Base-by-base conservation (phyloP, 1,140 invertebrate genomes). In the Pachypeltis micranthus region DNA sequence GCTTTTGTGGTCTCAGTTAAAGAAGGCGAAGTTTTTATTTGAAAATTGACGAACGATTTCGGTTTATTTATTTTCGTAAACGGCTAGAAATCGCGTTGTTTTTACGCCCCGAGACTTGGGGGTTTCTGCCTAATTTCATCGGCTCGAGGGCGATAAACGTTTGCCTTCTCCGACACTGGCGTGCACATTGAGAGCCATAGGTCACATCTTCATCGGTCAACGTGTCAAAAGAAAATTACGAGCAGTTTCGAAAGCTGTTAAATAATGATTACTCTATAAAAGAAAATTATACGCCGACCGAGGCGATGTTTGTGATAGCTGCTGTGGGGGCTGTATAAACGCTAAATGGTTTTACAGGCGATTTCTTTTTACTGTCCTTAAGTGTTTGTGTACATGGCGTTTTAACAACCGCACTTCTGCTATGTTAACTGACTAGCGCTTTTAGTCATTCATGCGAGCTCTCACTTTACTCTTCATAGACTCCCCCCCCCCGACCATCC, bases 231-330 rank as follows among this genome's bases (percentile, higher is more conserved):
- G 54, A 56, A 56, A 56, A 56, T 56, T 56, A 56, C 54, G 54
- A 56, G 54, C 54, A 24, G 54, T 56, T 56, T 24, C 54, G 54
- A 56, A 25, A 25, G 54, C 54, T 56, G 54, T 56, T 56, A 56
- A 56, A 56, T 56, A 25, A 56, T 56, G 54, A 56, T 56, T 56
- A 56, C 54, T 56, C 54, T 56, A 56, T 56, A 56, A 56, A 56
- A 56, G 54, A 56, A 56, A 56, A 56, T 56, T 56, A 56, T 56
- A 56, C 25, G 54, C 54, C 54, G 21, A 56, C 54, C 54, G 19
- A 47, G n/a, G n/a, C 54, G 21, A 56, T 25, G 25, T 56, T 56
- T 56, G 19, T 56, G 54, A 56, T 56, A 25, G 54, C 31, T 39
- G 31, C 31, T 39, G 31, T 39, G 16, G 16, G 31, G 16, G 31